These are phyloP conservation scores for Spicauda simplicius DNA, from an alignment of 2,888 invertebrate species.

Conservation along the genomic window DNA sequence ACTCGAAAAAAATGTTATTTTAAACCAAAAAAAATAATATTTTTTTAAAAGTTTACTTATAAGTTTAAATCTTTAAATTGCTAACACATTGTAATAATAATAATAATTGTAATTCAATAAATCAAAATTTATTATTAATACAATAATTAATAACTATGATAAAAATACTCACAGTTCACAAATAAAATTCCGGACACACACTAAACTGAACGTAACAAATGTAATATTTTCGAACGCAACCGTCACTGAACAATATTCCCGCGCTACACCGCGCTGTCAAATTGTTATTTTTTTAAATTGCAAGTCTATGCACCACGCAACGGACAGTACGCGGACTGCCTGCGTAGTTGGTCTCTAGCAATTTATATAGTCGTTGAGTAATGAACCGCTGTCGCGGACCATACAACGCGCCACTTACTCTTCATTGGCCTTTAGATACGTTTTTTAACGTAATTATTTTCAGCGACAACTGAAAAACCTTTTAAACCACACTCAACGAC, in stretches of 20 bases:
- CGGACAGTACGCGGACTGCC: conserved; percentile 57
- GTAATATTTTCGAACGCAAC: conserved; percentile 39
- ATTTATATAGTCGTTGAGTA: conserved; percentile 69
- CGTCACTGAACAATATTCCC: conserved; percentile 43
- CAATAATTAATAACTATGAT: background rate
- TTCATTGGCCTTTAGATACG: conserved; percentile 42
- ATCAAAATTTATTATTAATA: background rate
- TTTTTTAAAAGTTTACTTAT: too few species aligned
- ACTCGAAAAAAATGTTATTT: too few species aligned
- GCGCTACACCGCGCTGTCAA: conserved; percentile 45
- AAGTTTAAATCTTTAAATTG: too few species aligned
- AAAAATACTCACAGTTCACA: conserved; percentile 24
- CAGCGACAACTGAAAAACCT: conserved; percentile 38
- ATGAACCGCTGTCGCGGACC: conserved; percentile 37
- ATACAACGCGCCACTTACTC: conserved; percentile 41
- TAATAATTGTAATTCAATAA: background rate
- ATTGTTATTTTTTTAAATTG: conserved; percentile 44
- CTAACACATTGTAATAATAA: background rate
- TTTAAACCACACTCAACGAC: background rate
- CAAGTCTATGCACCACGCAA: conserved; percentile 51
- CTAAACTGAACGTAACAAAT: conserved; percentile 35
- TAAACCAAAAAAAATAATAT: too few species aligned
- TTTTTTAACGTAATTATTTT: conserved; percentile 39
- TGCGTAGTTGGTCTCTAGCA: conserved; percentile 52
- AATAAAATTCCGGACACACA: conserved; percentile 24